Evolutionary conservation across 2,888 invertebrate species (phyloP).

Genomic region (Elegia similella): DNA sequence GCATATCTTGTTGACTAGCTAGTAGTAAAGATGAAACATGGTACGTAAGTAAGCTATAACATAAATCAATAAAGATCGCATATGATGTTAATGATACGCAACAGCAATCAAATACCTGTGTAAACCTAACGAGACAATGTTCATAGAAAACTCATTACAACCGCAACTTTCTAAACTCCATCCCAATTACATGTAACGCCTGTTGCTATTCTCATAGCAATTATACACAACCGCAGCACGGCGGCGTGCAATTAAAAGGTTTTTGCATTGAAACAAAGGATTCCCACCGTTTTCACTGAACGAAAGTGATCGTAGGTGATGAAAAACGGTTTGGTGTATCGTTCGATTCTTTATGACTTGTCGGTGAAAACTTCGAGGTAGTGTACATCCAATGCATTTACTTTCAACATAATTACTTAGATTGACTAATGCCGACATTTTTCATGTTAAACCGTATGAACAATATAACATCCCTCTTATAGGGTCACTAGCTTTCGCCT

Average conservation of each 20-base stretch:
- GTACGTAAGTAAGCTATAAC: too few relatives aligned
- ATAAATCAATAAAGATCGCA: too few relatives aligned
- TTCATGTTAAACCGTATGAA: too few relatives aligned
- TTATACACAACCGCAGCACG: conserved; percentile 18
- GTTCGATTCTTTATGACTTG: not conserved
- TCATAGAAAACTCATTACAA: conserved; percentile 7
- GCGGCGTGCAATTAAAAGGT: conserved; percentile 35
- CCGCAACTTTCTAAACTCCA: conserved; percentile 7
- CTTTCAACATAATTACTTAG: not conserved
- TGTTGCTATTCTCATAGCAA: conserved; percentile 22
- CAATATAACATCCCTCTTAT: too few relatives aligned
- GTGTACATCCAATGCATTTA: not conserved
- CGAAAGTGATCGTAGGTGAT: conserved; percentile 45
- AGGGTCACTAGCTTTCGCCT: too few relatives aligned
- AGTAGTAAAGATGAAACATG: too few relatives aligned
- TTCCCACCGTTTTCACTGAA: conserved; percentile 61
- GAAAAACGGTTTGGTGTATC: conserved; percentile 23
- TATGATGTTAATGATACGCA: too few relatives aligned
- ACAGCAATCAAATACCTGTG: not conserved
- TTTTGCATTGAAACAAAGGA: conserved; percentile 37
- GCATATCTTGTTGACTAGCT: too few relatives aligned
- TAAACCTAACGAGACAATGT: conserved; percentile 20
- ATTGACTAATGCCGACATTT: too few relatives aligned
- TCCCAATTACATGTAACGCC: conserved; percentile 16
- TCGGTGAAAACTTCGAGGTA: not conserved